Percentiles rank a stretch among this genome's conserved stretches.
Conservation (phyloP, 2,797 vertebrate species). For the Chiroxiphia lanceolata region DNA sequence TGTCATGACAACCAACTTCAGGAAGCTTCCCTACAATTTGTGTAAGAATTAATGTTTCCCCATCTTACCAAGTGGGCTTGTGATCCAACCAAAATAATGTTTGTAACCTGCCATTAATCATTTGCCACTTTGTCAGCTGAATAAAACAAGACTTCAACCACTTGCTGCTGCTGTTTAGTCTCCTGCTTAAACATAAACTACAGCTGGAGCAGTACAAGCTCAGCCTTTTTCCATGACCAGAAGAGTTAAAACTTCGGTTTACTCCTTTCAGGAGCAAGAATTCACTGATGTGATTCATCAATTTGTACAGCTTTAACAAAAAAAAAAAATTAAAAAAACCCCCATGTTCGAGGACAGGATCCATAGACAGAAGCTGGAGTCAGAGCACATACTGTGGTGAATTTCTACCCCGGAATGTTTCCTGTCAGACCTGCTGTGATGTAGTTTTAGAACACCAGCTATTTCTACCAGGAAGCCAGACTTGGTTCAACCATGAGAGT, state of each 20-base stretch:
- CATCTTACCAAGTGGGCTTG: slow-evolving; percentile 71
- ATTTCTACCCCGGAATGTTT: fast-evolving
- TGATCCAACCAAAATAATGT: slow-evolving; percentile 74
- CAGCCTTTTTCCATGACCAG: not conserved
- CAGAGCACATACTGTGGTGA: not conserved
- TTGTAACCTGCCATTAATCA: slow-evolving; percentile 68
- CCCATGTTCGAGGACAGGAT: fast-evolving
- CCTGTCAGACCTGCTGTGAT: not conserved
- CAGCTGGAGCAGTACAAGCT: not conserved
- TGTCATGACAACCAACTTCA: slow-evolving; percentile 65
- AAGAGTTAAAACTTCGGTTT: not conserved
- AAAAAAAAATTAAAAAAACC: not conserved
- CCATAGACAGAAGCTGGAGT: not conserved
- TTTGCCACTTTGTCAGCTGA: slow-evolving; percentile 72
- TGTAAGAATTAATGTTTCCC: slow-evolving; percentile 69
- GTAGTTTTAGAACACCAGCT: not conserved
- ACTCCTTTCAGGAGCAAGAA: not conserved
- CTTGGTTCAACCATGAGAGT: not conserved
- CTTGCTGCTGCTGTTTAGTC: not conserved
- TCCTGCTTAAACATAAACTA: not conserved
- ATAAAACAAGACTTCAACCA: slow-evolving; percentile 73
- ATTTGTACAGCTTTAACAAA: not conserved
- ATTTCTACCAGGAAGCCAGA: not conserved
- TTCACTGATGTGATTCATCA: not conserved
- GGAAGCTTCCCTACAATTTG: slow-evolving; percentile 60